Conservation (phyloP, 37 sponge, comb jelly and placozoan genomes). For the Dysidea cf. avara region DNA sequence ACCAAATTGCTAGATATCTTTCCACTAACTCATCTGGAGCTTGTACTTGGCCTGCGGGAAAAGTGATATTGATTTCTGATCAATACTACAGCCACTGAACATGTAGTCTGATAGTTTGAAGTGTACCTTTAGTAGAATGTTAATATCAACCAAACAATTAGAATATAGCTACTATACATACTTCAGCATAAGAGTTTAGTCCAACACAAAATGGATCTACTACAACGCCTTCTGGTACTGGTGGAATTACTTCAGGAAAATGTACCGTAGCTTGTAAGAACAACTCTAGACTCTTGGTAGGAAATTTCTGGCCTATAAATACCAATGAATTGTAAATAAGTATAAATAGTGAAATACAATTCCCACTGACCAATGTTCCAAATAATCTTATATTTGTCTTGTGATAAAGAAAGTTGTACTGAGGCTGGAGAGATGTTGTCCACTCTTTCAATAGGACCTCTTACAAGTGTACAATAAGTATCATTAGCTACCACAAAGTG, state of each 20-base stretch:
- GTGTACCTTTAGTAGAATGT: constrained; percentile 28
- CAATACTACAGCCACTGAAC: constrained; percentile 73
- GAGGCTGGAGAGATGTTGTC: constrained; percentile 61
- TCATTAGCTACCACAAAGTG: too few species aligned
- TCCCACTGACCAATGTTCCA: constrained; percentile 75
- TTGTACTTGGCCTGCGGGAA: constrained; percentile 74
- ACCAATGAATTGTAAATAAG: neutral
- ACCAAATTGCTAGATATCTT: too few species aligned
- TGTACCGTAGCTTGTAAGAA: constrained; percentile 79
- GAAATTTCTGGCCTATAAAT: constrained; percentile 81
- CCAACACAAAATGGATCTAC: constrained; percentile 74
- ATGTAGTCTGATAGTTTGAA: constrained; percentile 78
- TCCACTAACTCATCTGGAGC: constrained; percentile 43
- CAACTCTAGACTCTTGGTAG: constrained; percentile 66
- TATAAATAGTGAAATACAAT: neutral
- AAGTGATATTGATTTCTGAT: constrained; percentile 69
- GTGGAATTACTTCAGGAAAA: constrained; percentile 41
- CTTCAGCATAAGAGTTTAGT: constrained; percentile 78
- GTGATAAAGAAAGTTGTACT: constrained; percentile 27
- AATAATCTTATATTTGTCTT: constrained; percentile 66
- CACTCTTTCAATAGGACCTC: constrained; percentile 72
- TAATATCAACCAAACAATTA: too few species aligned
- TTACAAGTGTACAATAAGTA: neutral
- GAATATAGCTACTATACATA: too few species aligned
- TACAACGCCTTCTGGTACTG: neutral